These are phyloP conservation scores for Connochaetes taurinus DNA, from an alignment of 2,113 vertebrate genomes.

Conservation along the genomic window DNA sequence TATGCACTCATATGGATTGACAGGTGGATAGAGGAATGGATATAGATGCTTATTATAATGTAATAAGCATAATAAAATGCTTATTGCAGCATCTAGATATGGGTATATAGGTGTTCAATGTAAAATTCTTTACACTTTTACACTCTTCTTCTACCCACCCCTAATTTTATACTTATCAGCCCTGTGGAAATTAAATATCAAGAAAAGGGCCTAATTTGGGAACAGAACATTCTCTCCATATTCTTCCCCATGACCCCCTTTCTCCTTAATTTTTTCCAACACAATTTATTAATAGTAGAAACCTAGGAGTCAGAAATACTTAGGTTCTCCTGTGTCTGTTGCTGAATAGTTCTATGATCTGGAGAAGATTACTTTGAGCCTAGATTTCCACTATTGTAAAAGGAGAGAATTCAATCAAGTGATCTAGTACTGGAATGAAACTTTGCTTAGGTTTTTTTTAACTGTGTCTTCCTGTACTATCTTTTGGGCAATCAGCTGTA, in stretches of 20 bases:
- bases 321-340: neutral
- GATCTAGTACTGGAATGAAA: neutral
- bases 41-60: neutral
- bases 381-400: neutral
- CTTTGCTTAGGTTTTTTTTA: neutral
- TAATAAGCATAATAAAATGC: neutral
- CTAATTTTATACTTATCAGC: neutral
- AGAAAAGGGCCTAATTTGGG: neutral
- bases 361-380: neutral
- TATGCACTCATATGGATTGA: neutral
- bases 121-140: slow-evolving; percentile 5
- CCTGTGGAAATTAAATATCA: neutral
- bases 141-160: neutral
- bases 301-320: neutral
- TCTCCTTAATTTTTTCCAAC: neutral
- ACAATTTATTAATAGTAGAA: neutral
- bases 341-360: neutral
- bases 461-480: neutral
- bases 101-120: neutral
- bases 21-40: neutral
- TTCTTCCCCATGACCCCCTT: neutral
- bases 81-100: neutral
- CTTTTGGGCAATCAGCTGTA: neutral
- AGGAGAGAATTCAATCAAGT: neutral
- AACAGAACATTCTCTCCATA: neutral